Evolutionary conservation across 2,797 vertebrate genomes (phyloP).

Genomic region (Emys orbicularis): DNA sequence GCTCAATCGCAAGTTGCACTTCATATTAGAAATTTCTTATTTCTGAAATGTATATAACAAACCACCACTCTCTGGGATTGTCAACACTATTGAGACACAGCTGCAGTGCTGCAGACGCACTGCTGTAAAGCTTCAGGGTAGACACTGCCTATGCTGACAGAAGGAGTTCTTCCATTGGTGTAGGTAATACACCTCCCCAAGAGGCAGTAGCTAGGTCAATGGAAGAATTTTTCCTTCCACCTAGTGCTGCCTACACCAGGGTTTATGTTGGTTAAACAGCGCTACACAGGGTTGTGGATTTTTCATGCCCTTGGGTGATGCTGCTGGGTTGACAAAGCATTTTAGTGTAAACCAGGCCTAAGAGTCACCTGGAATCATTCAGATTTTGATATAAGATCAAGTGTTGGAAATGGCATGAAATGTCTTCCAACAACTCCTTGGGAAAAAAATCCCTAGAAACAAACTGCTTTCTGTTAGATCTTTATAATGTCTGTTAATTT

Average conservation of each 20-base stretch:
- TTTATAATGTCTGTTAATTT: constrained; percentile 23
- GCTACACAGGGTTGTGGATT: neutral
- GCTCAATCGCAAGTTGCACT: neutral
- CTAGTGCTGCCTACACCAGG: neutral
- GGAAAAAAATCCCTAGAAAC: neutral
- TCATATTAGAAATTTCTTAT: neutral
- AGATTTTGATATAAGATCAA: neutral
- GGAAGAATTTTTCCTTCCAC: neutral
- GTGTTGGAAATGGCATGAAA: neutral
- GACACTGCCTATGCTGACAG: neutral
- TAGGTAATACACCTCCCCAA: neutral
- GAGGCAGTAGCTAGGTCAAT: neutral
- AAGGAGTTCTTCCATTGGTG: neutral
- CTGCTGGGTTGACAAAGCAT: neutral
- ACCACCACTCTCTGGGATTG: neutral
- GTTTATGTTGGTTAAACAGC: neutral
- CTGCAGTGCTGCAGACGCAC: neutral
- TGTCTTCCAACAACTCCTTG: neutral
- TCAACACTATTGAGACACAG: neutral
- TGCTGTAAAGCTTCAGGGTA: neutral
- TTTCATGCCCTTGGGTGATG: neutral
- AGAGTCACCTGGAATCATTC: neutral
- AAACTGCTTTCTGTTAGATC: constrained; percentile 11
- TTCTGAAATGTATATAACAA: neutral
- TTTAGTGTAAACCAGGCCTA: neutral